Conservation (phyloP, 2,888 invertebrate genomes). For the Erpobdella octoculata region DNA sequence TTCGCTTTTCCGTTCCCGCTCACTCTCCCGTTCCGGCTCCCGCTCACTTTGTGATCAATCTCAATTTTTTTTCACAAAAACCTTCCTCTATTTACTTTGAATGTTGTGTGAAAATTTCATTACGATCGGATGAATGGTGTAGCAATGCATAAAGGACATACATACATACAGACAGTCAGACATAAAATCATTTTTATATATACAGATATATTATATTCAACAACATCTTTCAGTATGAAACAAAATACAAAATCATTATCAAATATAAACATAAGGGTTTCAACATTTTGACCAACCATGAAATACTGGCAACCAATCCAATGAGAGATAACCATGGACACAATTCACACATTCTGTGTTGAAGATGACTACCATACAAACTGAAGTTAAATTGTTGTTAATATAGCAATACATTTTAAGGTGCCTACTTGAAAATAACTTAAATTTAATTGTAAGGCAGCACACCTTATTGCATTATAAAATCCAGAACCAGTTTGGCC, state of each 20-base stretch:
- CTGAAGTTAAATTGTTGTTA: slow-evolving; percentile 34
- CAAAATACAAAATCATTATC: background rate
- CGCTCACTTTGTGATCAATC: too few relatives aligned
- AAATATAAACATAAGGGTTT: background rate
- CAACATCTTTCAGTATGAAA: too few relatives aligned
- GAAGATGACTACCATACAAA: slow-evolving; percentile 40
- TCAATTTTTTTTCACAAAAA: too few relatives aligned
- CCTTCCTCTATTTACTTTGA: too few relatives aligned
- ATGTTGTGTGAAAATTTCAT: too few relatives aligned
- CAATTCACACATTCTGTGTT: slow-evolving; percentile 38
- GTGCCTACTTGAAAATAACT: background rate
- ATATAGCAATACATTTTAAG: background rate
- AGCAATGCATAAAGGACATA: too few relatives aligned
- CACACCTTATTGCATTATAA: slow-evolving; percentile 37
- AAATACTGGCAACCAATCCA: slow-evolving; percentile 36
- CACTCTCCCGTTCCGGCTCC: too few relatives aligned
- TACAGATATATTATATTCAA: too few relatives aligned
- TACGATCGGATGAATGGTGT: too few relatives aligned
- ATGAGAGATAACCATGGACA: slow-evolving; percentile 38
- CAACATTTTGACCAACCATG: slow-evolving; percentile 37
- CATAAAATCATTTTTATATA: too few relatives aligned
- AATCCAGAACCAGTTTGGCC: slow-evolving; percentile 40
- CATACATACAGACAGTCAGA: too few relatives aligned
- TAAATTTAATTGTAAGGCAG: background rate
- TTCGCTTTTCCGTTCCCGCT: too few relatives aligned